Evolutionary conservation across 2,797 vertebrate genomes (phyloP).

Genomic region (Buceros bicornis): DNA sequence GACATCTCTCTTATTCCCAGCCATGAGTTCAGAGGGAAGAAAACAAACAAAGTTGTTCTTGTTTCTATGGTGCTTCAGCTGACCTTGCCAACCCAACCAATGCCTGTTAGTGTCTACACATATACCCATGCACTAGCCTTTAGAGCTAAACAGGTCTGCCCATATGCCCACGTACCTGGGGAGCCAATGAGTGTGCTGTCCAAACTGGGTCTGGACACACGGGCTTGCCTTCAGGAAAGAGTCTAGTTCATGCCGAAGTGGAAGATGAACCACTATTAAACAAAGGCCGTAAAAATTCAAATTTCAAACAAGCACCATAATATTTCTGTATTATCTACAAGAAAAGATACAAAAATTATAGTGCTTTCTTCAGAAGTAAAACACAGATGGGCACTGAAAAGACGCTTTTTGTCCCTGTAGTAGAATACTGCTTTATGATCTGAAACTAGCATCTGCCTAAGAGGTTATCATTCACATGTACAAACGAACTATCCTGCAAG

Average conservation of each 20-base stretch:
- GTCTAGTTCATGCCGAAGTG: not conserved
- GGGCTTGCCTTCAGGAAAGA: not conserved
- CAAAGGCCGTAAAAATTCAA: not conserved
- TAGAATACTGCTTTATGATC: not conserved
- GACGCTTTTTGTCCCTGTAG: not conserved
- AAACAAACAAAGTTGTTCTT: not conserved
- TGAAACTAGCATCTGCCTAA: not conserved
- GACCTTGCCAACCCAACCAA: not conserved
- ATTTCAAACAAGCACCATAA: not conserved
- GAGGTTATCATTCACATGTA: not conserved
- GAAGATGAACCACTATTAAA: not conserved
- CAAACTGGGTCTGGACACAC: not conserved
- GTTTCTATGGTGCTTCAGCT: not conserved
- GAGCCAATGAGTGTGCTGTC: not conserved
- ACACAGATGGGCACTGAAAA: not conserved
- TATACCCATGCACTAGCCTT: not conserved
- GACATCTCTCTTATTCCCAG: not conserved
- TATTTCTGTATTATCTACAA: not conserved
- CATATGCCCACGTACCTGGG: rapidly evolving
- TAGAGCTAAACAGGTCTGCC: rapidly evolving
- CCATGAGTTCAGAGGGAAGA: not conserved
- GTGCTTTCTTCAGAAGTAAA: not conserved
- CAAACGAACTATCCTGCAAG: not conserved
- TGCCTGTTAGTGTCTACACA: not conserved
- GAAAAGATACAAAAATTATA: not conserved